phyloP scores from a whole-genome alignment of 2,888 invertebrate genomes.

The Bombylius major region DNA sequence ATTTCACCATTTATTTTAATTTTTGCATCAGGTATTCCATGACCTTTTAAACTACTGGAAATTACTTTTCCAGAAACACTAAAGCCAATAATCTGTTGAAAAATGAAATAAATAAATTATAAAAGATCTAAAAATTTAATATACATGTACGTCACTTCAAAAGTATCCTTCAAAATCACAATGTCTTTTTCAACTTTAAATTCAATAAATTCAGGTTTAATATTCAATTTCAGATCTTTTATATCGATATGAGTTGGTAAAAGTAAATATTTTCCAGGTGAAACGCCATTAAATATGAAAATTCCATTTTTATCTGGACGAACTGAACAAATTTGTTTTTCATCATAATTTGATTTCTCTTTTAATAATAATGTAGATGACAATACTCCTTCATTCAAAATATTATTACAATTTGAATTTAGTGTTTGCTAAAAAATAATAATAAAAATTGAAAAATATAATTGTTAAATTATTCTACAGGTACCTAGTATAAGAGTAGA shows the following conservation, averaged over 20 bases:
- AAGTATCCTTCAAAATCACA: conserved; percentile 47
- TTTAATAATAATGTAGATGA: background rate
- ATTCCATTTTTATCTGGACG: conserved; percentile 57
- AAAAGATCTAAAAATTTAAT: background rate
- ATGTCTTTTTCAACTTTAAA: conserved; percentile 60
- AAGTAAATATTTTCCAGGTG: conserved; percentile 68
- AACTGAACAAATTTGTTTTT: conserved; percentile 55
- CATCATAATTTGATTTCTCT: conserved; percentile 19
- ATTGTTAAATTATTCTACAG: no score
- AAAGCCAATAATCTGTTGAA: conserved; percentile 52
- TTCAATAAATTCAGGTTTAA: conserved; percentile 55
- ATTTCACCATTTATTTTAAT: conserved; percentile 57
- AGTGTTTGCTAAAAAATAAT: conserved; percentile 23
- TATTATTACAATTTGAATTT: conserved; percentile 21
- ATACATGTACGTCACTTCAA: conserved; percentile 43
- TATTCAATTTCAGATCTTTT: conserved; percentile 59
- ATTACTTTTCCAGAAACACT: conserved; percentile 64
- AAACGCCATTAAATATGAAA: conserved; percentile 66
- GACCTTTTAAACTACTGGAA: conserved; percentile 34
- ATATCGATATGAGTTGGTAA: conserved; percentile 51
- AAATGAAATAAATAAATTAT: no score
- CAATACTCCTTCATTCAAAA: conserved; percentile 3
- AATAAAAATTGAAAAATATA: background rate
- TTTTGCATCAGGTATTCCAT: conserved; percentile 49
- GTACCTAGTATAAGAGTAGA: no score